Evolutionary conservation across 1,140 invertebrate genomes (phyloP), one percentile per base, ranked within the genome.

Genomic region (Polypedilum vanderplanki): DNA sequence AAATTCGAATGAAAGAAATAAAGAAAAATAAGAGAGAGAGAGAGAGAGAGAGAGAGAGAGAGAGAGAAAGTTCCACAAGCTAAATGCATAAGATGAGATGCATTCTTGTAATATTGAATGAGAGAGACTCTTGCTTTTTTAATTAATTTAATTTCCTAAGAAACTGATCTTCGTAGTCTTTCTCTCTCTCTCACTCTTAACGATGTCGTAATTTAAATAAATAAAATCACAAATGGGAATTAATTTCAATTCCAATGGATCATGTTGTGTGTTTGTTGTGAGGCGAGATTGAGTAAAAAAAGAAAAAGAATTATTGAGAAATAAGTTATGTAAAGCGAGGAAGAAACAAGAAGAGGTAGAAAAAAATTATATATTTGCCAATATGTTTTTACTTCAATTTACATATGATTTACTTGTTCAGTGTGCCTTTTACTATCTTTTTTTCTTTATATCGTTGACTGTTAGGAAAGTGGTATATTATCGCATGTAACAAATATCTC

Each of bases 81-180:
- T 33, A 33, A 33, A 33, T 33, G 5, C 24, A 33, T 5, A n/a
- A 33, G 24, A 33, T 1, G 24, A 33, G 24, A 33, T 33, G 24
- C 24, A 33, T 33, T 33, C 5, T 33, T 33, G 24, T 33, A 33
- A 5, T 33, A 33, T 5, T 33, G n/a, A 57, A 8, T 9, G 9
- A 46, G 41, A 57, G 46, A n/a, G n/a, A 15, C 12, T 57, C n/a
- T n/a, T 57, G n/a, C 46, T 57, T 33, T 33, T 33, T 57, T 57
- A 57, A 57, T 57, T 57, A 57, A 57, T 57, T 57, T 57, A 57
- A 57, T 57, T 57, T 57, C 46, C 46, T n/a, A 57, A 57, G 46
- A 57, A 57, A 57, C n/a, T 57, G 46, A 57, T 57, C 46, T 57
- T 57, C 46, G 12, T 57, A n/a, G 46, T n/a, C 46, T 57, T 33